Evolutionary conservation across 2,888 invertebrate species (phyloP), one percentile per base, ranked within the genome.

Genomic region (Scrobipalpa atriplicella): DNA sequence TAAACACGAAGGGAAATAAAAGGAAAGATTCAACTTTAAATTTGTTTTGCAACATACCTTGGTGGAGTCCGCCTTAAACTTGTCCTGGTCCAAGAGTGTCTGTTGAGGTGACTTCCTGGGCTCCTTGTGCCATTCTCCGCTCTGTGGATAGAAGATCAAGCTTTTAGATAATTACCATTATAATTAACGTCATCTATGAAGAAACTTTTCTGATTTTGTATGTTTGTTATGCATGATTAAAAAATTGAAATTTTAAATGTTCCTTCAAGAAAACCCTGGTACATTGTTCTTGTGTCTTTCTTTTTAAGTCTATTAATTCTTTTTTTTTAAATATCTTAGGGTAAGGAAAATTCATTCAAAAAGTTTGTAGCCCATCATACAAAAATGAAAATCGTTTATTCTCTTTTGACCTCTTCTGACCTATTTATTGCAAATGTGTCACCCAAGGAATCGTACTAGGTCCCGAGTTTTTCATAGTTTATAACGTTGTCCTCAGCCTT

Each of bases 21-120:
- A n/a, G 38, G 29, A 5, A 36, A 21, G 29, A 29, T 2, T 21
- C n/a, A 13, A 36, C 1, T 7, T 6, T 5, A n/a, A 58, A 58
- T 36, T 13, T 38, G 58, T 13, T 3, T 9, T 38, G n/a, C 36
- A 39, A 29, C n/a, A 29, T 63, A 97, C 97, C 95, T 96, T 73
- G 96, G 95, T 68, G 96, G 95, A 61, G 96, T 96, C 82, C 97
- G 94, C 79, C 97, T 93, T 64, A 97, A 91, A 81, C 97, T 97
- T 62, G 97, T 97, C 77, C 97, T 93, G 58, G 97, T 94, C 97
- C 97, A 97, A 65, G 97, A 95, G 84, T 97, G 96, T 79, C 97
- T 94, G 78, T 95, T 95, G 73, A 96, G 93, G 89, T 93, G 93
- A 71, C 94, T 93, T 58, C 93, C 94, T 2, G 95, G 95, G 83